phyloP scores from a whole-genome alignment of 2,113 vertebrate genomes.

The Patagioenas fasciata region DNA sequence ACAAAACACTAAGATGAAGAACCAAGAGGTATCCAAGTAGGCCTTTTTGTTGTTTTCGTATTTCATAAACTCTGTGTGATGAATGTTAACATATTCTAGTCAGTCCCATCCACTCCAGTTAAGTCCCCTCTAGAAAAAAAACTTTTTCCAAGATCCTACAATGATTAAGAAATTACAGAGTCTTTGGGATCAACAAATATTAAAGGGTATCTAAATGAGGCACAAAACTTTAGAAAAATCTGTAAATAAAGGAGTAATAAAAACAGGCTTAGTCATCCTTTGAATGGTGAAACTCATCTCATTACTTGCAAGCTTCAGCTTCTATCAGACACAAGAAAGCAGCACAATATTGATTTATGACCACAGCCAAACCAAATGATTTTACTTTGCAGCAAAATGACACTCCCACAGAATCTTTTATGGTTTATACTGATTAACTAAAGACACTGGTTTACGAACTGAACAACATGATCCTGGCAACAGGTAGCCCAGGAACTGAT shows the following conservation, averaged over 20 bases:
- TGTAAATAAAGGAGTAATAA: not conserved
- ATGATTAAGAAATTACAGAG: not conserved
- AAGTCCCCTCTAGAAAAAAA: not conserved
- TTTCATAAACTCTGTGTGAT: not conserved
- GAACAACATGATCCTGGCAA: not conserved
- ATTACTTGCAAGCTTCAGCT: not conserved
- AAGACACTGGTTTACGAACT: not conserved
- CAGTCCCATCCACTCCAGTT: not conserved
- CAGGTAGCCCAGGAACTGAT: not conserved
- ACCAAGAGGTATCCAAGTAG: not conserved
- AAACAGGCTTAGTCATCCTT: not conserved
- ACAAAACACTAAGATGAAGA: not conserved
- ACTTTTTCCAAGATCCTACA: not conserved
- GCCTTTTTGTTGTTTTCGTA: accelerated
- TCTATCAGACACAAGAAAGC: not conserved
- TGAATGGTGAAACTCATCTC: not conserved
- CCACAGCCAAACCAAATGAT: not conserved
- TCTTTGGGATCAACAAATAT: not conserved
- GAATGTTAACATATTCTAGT: not conserved
- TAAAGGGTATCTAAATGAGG: not conserved
- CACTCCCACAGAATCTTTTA: not conserved
- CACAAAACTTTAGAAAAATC: not conserved
- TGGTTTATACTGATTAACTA: not conserved
- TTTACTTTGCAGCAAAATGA: not conserved
- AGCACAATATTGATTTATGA: not conserved